These are phyloP conservation scores for Liasis olivaceus DNA, from an alignment of 2,797 vertebrate species.

Conservation along the genomic window DNA sequence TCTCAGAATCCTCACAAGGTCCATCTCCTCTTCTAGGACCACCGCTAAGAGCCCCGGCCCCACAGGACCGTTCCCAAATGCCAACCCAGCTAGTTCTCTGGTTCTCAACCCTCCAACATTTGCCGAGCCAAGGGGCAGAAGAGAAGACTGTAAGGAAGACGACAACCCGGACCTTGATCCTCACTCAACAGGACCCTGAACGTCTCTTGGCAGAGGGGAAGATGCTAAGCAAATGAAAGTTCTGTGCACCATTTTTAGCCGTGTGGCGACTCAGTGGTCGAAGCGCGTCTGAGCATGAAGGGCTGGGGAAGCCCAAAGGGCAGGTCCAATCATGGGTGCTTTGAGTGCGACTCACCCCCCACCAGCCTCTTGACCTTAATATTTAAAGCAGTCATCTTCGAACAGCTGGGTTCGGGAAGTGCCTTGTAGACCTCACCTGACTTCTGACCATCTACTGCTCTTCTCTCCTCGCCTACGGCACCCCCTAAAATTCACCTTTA, in stretches of 20 bases:
- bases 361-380: neutral
- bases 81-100: neutral
- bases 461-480: too few species aligned
- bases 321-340: neutral
- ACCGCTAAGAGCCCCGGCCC: too few species aligned
- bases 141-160: neutral
- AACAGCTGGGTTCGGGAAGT: too few species aligned
- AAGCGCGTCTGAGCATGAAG: neutral
- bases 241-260: neutral
- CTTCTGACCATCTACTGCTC: too few species aligned
- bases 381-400: too few species aligned
- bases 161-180: neutral
- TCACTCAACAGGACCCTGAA: neutral
- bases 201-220: neutral
- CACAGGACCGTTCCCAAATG: neutral
- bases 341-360: neutral
- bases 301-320: neutral
- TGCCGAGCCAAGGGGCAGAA: neutral
- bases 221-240: conserved; percentile 19
- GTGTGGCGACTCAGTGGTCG: neutral
- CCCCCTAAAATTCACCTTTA: too few species aligned
- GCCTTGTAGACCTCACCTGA: too few species aligned
- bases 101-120: neutral
- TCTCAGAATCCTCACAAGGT: neutral
- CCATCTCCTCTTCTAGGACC: neutral